These are phyloP conservation scores for Ia io DNA, from an alignment of 2,113 vertebrate species.

Conservation along the genomic window DNA sequence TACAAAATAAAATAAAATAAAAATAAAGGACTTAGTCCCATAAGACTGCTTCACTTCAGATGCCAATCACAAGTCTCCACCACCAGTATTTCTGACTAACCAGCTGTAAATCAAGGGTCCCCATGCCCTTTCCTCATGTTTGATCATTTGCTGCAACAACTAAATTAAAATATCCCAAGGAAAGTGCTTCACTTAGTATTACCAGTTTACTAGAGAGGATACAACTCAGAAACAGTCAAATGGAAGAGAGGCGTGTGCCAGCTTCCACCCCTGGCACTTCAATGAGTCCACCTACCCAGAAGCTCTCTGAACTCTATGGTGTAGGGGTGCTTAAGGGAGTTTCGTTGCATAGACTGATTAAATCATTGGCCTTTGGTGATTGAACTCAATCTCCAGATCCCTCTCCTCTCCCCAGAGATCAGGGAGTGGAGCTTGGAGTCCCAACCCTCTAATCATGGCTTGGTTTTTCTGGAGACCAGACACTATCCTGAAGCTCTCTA, in stretches of 20 bases:
- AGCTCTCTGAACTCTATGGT: neutral
- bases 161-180: neutral
- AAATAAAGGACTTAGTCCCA: neutral
- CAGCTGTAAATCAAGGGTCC: neutral
- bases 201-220: neutral
- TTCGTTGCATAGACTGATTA: neutral
- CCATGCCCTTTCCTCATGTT: neutral
- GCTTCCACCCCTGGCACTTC: neutral
- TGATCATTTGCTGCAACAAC: neutral
- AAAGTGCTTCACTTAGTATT: neutral
- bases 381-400: neutral
- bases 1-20: neutral
- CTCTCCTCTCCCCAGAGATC: neutral
- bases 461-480: neutral
- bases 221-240: neutral
- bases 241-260: neutral
- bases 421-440: neutral
- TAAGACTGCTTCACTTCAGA: neutral
- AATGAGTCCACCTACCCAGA: neutral
- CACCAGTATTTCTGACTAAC: neutral
- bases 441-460: neutral
- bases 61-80: neutral
- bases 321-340: neutral
- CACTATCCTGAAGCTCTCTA: neutral
- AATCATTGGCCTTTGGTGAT: neutral